These are phyloP conservation scores for Tetramorium alpestre DNA, from an alignment of 1,140 invertebrate genomes.

Conservation along the genomic window DNA sequence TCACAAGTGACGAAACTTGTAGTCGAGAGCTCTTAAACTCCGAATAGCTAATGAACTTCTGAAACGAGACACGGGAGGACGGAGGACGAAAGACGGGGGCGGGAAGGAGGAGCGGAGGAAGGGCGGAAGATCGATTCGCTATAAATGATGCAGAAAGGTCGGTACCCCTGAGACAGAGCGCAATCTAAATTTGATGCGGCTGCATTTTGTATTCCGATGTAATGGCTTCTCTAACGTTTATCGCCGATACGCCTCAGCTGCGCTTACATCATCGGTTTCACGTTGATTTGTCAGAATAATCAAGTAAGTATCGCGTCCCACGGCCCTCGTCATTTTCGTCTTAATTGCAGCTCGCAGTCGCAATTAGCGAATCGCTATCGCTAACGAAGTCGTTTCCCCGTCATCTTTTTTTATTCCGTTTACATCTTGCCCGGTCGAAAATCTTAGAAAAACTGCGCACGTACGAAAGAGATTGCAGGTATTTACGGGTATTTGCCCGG, in stretches of 20 bases:
- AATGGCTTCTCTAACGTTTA: slow-evolving; percentile 55
- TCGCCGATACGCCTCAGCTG: not conserved
- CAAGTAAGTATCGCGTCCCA: not conserved
- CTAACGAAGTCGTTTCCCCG: not conserved
- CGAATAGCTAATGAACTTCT: slow-evolving; percentile 64
- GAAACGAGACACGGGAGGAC: slow-evolving; percentile 20
- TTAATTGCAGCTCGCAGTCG: slow-evolving; percentile 11
- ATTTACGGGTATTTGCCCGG: slow-evolving; percentile 4
- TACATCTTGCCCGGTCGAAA: not conserved
- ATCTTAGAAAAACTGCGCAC: not conserved
- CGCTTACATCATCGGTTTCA: slow-evolving; percentile 32
- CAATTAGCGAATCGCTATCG: slow-evolving; percentile 38
- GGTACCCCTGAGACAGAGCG: slow-evolving; percentile 57
- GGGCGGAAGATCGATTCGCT: slow-evolving; percentile 32
- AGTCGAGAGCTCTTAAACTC: slow-evolving; percentile 58
- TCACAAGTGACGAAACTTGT: slow-evolving; percentile 65
- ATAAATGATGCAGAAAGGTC: slow-evolving; percentile 62
- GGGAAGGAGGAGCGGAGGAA: not conserved
- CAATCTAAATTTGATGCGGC: slow-evolving; percentile 54
- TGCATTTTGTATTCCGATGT: slow-evolving; percentile 52
- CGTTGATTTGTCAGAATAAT: slow-evolving; percentile 9
- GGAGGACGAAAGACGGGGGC: not conserved
- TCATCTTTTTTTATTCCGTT: not conserved
- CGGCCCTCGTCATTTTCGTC: not conserved
- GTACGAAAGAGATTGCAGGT: slow-evolving; percentile 24